Evolutionary conservation across 1,140 invertebrate species (phyloP).

Genomic region (Drosophila azteca): DNA sequence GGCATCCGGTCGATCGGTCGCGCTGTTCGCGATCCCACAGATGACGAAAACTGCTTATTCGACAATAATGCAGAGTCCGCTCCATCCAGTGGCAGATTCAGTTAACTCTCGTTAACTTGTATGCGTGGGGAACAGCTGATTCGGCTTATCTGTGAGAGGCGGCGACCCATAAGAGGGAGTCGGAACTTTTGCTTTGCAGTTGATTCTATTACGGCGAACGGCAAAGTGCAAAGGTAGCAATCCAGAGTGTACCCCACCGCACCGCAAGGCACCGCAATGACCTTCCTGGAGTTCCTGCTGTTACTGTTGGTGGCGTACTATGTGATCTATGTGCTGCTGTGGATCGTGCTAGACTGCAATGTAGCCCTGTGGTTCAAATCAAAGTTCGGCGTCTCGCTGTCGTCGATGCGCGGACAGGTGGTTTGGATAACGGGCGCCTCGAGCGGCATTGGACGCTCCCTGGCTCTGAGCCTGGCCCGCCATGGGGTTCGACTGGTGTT

Average conservation of each 20-base stretch:
- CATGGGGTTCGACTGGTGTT: slow-evolving; percentile 89
- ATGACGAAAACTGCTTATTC: no score
- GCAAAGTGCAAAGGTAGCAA: slow-evolving; percentile 45
- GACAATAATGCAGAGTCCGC: no score
- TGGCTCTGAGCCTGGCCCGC: slow-evolving; percentile 89
- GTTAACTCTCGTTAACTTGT: no score
- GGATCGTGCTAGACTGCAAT: slow-evolving; percentile 86
- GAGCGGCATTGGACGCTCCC: slow-evolving; percentile 93
- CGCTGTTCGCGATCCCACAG: no score
- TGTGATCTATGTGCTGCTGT: slow-evolving; percentile 84
- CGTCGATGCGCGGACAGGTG: slow-evolving; percentile 88
- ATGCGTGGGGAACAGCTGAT: slow-evolving; percentile 37
- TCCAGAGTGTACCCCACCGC: not conserved
- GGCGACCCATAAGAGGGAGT: not conserved
- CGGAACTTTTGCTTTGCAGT: slow-evolving; percentile 16
- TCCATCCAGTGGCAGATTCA: no score
- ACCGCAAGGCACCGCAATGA: slow-evolving; percentile 44
- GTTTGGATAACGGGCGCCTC: slow-evolving; percentile 96
- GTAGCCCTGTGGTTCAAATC: slow-evolving; percentile 85
- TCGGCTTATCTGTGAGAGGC: slow-evolving; percentile 11
- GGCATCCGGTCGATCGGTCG: no score
- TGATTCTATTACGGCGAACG: slow-evolving; percentile 38
- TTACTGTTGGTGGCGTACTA: slow-evolving; percentile 84
- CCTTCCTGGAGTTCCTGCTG: slow-evolving; percentile 84
- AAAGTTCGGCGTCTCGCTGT: slow-evolving; percentile 86